Evolutionary conservation across 1,140 invertebrate genomes (phyloP).

Genomic region (Caenorhabditis inopinata): DNA sequence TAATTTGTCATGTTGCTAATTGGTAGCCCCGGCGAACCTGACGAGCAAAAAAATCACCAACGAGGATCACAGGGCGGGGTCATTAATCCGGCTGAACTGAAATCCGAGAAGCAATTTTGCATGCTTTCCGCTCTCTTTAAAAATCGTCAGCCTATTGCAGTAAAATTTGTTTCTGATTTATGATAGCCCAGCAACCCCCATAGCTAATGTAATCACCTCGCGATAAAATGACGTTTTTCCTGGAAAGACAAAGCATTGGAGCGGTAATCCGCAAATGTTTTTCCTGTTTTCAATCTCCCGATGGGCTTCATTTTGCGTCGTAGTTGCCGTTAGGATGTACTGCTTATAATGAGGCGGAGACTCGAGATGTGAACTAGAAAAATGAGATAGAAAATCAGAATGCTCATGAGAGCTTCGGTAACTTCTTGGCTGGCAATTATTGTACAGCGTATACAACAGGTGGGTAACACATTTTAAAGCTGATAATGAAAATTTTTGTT

Average conservation of each 20-base stretch:
- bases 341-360: no score
- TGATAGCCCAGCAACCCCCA: not conserved
- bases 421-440: not conserved
- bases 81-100: no score
- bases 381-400: not conserved
- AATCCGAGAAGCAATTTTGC: no score
- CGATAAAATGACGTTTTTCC: not conserved
- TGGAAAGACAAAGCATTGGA: not conserved
- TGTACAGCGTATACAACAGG: not conserved
- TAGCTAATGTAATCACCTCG: not conserved
- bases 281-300: no score
- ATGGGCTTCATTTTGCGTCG: no score
- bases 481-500: no score
- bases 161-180: not conserved
- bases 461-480: no score
- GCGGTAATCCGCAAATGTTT: not conserved
- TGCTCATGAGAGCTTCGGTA: not conserved
- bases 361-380: not conserved
- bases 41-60: no score
- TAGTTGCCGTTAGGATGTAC: no score
- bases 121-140: not conserved
- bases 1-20: conserved; percentile 30
- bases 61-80: no score
- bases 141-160: not conserved
- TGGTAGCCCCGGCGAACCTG: no score